Percentiles rank a stretch among this genome's conserved stretches.
Conservation (phyloP, 2,113 vertebrate genomes). For the Xenus cinereus region DNA sequence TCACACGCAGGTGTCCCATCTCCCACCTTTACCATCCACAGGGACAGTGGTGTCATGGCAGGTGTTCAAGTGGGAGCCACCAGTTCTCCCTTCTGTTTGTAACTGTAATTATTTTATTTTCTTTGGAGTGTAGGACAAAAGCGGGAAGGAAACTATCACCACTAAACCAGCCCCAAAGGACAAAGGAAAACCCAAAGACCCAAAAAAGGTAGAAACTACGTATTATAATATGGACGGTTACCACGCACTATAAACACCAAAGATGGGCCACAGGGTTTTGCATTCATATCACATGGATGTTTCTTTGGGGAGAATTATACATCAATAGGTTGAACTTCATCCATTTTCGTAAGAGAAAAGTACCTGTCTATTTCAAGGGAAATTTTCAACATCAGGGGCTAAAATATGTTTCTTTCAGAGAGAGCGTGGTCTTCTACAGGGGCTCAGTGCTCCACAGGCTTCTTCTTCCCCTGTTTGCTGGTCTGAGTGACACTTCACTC, state of each 20-base stretch:
- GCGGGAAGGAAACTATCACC: conserved; percentile 36
- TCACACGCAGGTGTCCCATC: neutral
- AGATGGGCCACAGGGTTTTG: neutral
- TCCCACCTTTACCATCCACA: rapidly evolving
- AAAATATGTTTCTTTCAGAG: rapidly evolving
- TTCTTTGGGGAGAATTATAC: neutral
- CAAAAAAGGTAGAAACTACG: conserved; percentile 55
- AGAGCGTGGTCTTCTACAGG: neutral
- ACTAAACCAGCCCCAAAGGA: conserved; percentile 51
- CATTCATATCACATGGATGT: neutral
- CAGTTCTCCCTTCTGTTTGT: neutral
- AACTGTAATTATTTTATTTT: conserved; percentile 16
- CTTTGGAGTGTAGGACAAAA: conserved; percentile 71
- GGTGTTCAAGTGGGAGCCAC: neutral
- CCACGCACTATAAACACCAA: rapidly evolving
- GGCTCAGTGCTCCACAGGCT: neutral
- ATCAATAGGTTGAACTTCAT: neutral
- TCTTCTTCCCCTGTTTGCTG: neutral
- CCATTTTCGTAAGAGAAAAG: neutral
- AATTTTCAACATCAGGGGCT: rapidly evolving
- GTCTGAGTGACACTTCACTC: neutral
- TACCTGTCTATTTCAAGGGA: neutral
- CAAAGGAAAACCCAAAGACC: conserved; percentile 56
- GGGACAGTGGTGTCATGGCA: neutral
- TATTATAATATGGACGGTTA: rapidly evolving